Evolutionary conservation across 2,888 invertebrate species (phyloP), one percentile per base, ranked within the genome.

Genomic region (Archips xylosteana): DNA sequence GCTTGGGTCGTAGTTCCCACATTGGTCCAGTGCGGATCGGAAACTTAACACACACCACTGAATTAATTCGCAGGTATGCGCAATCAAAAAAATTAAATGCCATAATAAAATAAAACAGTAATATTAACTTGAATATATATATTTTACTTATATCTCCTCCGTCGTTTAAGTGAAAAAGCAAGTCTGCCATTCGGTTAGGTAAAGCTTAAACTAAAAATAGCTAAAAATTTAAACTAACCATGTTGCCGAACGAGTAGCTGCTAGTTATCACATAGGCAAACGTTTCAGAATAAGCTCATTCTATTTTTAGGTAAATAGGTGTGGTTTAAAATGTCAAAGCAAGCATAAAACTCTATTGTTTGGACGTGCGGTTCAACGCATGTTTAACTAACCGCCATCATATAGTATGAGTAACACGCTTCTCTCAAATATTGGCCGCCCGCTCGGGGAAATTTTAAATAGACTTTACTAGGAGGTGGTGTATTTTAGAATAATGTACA

Each of bases 291-390:
- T 57, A 66, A 15, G 5, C 45, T 12, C n/a, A 8, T 57, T 13
- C 23, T 45, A 45, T 67, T 4, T 59, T 32, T 13, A 23, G 45
- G 45, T 5, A 9, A 67, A 57, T 57, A 67, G 67, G 57, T 45
- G 57, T 45, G 57, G 57, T 59, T 67, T 57, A 67, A 67, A 57
- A 59, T 59, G 67, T 42, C 57, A 59, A 67, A 67, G 57, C 57
- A 23, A 59, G 67, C 67, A 32, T 59, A 67, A 67, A 67, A 67
- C 67, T 67, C 32, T 23, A 57, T 67, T 67, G 67, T 67, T 59
- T 45, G 63, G 34, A 15, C 67, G 42, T 39, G 34, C 32, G 49
- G 34, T 23, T 42, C 67, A 57, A 67, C 42, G 32, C 49, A 34
- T 32, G 45, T 15, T 39, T 15, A 66, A 57, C 54, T 5, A 15